phyloP scores from a whole-genome alignment of 1,140 invertebrate genomes.

The Caerostris darwini region DNA sequence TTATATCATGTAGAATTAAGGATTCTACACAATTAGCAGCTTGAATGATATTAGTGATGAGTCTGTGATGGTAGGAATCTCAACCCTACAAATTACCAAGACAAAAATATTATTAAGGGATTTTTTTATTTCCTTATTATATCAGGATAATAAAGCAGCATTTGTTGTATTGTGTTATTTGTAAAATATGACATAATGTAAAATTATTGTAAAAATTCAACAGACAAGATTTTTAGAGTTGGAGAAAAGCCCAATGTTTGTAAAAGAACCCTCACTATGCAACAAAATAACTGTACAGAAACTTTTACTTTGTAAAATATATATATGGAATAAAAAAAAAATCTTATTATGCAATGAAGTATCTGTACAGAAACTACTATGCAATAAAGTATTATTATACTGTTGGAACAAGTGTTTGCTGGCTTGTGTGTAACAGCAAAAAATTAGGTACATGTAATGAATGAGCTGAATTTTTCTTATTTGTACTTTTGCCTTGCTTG shows the following conservation, averaged over 20 bases:
- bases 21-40: background rate
- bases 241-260: background rate
- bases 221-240: background rate
- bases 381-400: background rate
- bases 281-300: background rate
- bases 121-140: background rate
- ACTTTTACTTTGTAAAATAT: background rate
- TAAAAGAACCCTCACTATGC: background rate
- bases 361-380: background rate
- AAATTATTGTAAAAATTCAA: background rate
- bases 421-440: background rate
- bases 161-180: background rate
- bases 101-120: background rate
- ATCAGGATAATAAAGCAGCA: background rate
- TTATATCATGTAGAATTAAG: background rate
- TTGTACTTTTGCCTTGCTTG: background rate
- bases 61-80: slow-evolving; percentile 12
- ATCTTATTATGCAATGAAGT: background rate
- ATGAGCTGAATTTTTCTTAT: background rate
- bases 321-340: background rate
- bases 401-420: background rate
- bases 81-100: background rate
- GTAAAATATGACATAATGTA: background rate
- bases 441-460: background rate
- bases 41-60: background rate